Percentiles rank a stretch among this genome's conserved stretches.
phyloP scores from a whole-genome alignment of 2,797 vertebrate genomes.

The Crotalus adamanteus region DNA sequence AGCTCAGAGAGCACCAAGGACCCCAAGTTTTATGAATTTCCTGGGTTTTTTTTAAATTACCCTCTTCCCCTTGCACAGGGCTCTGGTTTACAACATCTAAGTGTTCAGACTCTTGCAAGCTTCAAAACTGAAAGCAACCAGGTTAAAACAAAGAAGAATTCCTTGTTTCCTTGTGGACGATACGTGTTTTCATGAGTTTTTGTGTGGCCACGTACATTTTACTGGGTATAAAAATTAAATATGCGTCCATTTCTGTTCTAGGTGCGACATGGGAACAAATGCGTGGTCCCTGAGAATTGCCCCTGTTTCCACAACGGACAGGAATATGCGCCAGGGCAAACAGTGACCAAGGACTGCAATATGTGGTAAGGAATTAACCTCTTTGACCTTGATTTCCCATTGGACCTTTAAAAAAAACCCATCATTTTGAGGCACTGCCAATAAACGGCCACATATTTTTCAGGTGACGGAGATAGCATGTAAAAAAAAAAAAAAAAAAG shows the following conservation, averaged over 20 bases:
- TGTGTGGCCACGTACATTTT: rapidly evolving
- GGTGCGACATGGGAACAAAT: slow-evolving; percentile 85
- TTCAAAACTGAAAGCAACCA: neutral
- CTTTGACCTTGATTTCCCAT: neutral
- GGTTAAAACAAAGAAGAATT: neutral
- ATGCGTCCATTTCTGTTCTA: slow-evolving; percentile 53
- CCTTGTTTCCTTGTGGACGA: neutral
- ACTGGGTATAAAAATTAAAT: neutral
- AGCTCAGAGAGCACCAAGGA: too few species aligned
- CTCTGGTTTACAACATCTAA: too few species aligned
- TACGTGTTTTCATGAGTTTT: neutral
- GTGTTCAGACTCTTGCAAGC: too few species aligned
- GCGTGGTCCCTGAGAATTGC: slow-evolving; percentile 83
- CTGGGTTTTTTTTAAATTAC: too few species aligned
- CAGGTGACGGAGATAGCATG: too few species aligned
- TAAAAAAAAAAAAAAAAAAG: neutral
- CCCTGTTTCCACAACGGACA: slow-evolving; percentile 93
- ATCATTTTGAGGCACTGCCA: neutral
- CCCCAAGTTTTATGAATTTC: too few species aligned
- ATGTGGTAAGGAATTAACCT: slow-evolving; percentile 80
- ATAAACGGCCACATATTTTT: neutral
- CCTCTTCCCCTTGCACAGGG: too few species aligned
- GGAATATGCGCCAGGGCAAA: slow-evolving; percentile 80
- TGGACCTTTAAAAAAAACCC: neutral
- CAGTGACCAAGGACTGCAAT: slow-evolving; percentile 85